Base-by-base conservation (phyloP, 2,113 vertebrate species). In the Baryphthengus martii region DNA sequence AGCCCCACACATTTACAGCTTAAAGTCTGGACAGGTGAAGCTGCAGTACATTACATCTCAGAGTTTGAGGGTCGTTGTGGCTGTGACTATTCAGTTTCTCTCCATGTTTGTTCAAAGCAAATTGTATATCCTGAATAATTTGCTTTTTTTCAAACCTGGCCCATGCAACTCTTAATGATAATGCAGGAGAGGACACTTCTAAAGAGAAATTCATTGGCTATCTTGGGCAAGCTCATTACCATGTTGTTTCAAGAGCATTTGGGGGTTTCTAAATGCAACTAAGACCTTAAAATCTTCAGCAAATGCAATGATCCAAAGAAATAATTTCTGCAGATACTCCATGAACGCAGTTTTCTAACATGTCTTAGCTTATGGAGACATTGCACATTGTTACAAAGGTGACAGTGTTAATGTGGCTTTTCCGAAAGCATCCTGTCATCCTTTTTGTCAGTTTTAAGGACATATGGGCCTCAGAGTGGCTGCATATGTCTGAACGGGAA, bases 381-480 rank as follows among this genome's bases (percentile, higher is more conserved):
- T 14, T 85, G 31, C 79, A 47, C 50, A 23, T n/a, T 77, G 72
- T 76, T 84, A 50, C 67, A 83, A 84, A 77, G 72, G 90, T 86
- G 90, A 35, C 75, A 83, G 79, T 84, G 90, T 79, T 79, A 95
- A 59, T n/a, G 75, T 23, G 72, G 45, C 59, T 77, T 86, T 91
- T 93, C 5, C 68, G 63, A 84, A 76, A 77, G 45, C 67, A 77
- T 80, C 11, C 50, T 92, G 83, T 71, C 76, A 89, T 67, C 25
- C 55, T 75, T 79, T 77, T 45, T 61, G 55, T 70, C 59, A 88
- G 39, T 40, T 80, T 86, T 83, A 79, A 84, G 78, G 63, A 79
- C 85, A 88, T 83, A 88, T 63, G 88, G 88, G 37, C 71, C 45
- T 76, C 0, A 0, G 62, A 87, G 78, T 0, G 33, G 50, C 58